Evolutionary conservation across 2,797 vertebrate genomes (phyloP), one percentile per base, ranked within the genome.

Genomic region (Myotis findleyi): DNA sequence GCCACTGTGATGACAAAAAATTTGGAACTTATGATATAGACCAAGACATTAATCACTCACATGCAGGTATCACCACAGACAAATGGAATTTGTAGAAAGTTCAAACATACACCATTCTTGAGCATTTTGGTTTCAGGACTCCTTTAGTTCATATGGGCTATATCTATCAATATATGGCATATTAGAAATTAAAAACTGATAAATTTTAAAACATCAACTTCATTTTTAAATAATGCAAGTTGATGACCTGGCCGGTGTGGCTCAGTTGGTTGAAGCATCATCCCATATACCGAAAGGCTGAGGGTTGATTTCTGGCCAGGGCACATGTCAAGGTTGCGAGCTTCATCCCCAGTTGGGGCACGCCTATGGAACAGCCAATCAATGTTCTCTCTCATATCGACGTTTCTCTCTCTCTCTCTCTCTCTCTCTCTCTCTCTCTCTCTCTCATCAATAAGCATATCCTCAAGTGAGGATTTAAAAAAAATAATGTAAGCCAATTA

Each of bases 131-230:
- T 69, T 41, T 93, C 72, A 69, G 69, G 53, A 80, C 23, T 16
- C 47, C n/a, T 64, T 71, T 25, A 36, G 20, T 69, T 93, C 77
- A 73, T 44, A 33, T 23, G 36, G 25, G 59, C 49, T 81, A 0
- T 44, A 72, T 27, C 53, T 81, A 72, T 6, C 9, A 7, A 44
- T n/a, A 91, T 38, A 55, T 64, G 76, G 79, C 17, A 66, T 72
- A 71, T 36, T 38, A 66, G 73, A 92, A 91, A 96, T 81, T 33
- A 85, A 71, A 89, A 76, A 69, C n/a, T 66, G 27, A 90, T 9
- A 44, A 59, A 20, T 17, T 49, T 64, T 81, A 64, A 87, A 87
- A 72, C 27, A 53, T 51, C 72, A 87, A 84, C 69, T 91, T 75
- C 27, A n/a, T 51, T 93, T 55, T 73, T 85, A 88, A 85, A 87